phyloP scores from a whole-genome alignment of 2,888 invertebrate species.

The Nemurella pictetii region DNA sequence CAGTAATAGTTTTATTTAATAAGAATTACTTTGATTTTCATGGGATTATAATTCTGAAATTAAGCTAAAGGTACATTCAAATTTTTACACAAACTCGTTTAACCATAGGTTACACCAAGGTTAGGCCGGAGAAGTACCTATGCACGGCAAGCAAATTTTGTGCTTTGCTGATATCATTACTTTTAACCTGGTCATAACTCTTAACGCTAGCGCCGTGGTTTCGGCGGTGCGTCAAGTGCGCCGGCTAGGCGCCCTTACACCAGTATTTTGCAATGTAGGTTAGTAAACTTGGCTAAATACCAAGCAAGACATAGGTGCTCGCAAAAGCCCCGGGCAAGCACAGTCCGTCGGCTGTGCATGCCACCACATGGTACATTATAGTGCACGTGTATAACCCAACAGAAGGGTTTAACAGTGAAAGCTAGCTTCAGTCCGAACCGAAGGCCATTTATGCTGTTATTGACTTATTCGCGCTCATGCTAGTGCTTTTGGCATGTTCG shows the following conservation, averaged over 20 bases:
- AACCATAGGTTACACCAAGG: too few relatives aligned
- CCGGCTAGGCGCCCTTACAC: neutral
- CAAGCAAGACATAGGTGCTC: neutral
- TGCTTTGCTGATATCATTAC: neutral
- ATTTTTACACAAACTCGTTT: neutral
- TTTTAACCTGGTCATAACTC: neutral
- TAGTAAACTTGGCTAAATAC: conserved; percentile 30
- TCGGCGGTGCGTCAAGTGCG: neutral
- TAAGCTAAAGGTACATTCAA: neutral
- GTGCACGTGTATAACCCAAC: conserved; percentile 1
- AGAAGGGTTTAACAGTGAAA: conserved; percentile 23
- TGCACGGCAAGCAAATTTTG: neutral
- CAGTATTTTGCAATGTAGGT: conserved; percentile 28
- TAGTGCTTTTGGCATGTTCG: conserved; percentile 22
- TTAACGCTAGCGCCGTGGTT: neutral
- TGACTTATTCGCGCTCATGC: neutral
- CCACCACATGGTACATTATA: too few relatives aligned
- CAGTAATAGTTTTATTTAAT: neutral
- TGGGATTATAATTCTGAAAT: neutral
- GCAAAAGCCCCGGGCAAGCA: neutral
- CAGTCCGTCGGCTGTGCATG: neutral
- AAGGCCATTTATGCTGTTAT: conserved; percentile 5
- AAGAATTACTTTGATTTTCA: neutral
- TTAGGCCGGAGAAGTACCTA: too few relatives aligned
- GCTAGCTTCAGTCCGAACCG: conserved; percentile 7